Evolutionary conservation across 2,888 invertebrate species (phyloP).

Genomic region (Piscicola geometra): DNA sequence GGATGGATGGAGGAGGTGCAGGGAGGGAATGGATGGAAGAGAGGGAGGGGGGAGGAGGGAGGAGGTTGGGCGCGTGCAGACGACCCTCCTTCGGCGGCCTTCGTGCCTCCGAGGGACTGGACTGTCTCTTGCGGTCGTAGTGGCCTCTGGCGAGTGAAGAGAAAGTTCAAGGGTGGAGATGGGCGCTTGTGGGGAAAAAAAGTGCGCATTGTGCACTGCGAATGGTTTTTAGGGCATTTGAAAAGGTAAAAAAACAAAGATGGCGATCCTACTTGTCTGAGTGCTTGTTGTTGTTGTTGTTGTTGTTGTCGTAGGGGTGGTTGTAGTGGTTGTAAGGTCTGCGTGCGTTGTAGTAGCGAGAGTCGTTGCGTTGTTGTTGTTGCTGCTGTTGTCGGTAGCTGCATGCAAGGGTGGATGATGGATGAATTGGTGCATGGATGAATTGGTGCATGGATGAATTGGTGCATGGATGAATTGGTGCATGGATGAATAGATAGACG

Average conservation of each 20-base stretch:
- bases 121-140: neutral
- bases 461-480: too few relatives aligned
- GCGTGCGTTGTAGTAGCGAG: neutral
- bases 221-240: too few relatives aligned
- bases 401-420: too few relatives aligned
- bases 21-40: neutral
- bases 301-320: neutral
- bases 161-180: too few relatives aligned
- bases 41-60: slow-evolving; percentile 2
- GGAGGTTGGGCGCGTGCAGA: neutral
- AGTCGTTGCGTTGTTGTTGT: slow-evolving; percentile 2
- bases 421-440: too few relatives aligned
- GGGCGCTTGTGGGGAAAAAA: too few relatives aligned
- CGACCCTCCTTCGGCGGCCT: neutral
- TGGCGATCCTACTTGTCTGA: too few relatives aligned
- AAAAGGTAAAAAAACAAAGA: too few relatives aligned
- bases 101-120: neutral
- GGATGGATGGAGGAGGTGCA: neutral
- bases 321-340: slow-evolving; percentile 12
- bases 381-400: neutral
- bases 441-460: too few relatives aligned
- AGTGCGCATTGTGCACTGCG: too few relatives aligned
- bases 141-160: neutral
- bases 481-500: too few relatives aligned
- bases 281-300: neutral